Evolutionary conservation across 2,113 vertebrate genomes (phyloP), one percentile per base, ranked within the genome.

Genomic region (Coreoperca whiteheadi): DNA sequence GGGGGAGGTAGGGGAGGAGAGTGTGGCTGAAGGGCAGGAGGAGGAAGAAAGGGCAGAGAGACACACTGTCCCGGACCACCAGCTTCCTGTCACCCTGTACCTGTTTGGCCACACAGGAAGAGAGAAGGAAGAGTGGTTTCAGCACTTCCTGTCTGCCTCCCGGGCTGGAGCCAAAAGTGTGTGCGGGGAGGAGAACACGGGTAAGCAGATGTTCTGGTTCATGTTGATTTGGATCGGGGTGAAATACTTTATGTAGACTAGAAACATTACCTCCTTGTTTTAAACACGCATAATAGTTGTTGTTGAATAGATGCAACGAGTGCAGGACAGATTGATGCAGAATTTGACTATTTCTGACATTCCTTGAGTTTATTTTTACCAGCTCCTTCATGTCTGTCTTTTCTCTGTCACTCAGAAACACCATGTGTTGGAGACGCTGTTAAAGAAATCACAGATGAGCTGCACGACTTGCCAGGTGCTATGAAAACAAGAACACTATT

Each of bases 101-200:
- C 94, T 97, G 64, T 97, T 97, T 1, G 96, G 96, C 1, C 75
- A 95, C 25, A 97, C 96, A 0, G 97, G 96, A 7, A 90, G 96
- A 80, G 96, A 97, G 68, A 97, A 97, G 87, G 96, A 97, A 83
- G 96, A 97, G 69, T 97, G 97, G 97, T 97, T 96, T 87, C 96
- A 96, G 86, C 93, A 95, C 57, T 93, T 97, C 8, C 57, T 91
- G 75, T 92, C 74, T 43, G 96, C 94, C 16, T 94, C 95, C 63
- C 87, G 16, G 0, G 64, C 70, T 5, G 59, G 57, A 46, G 68
- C 88, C 68, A 83, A 69, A 4, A 39, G 87, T 61, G 67, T 53
- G 81, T 84, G 78, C 25, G n/a, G 0, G 0, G 63, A 93, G 0
- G 93, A 94, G 57, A 87, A 78, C 48, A 61, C 88, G 85, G 96